Conservation (phyloP, 1,140 invertebrate species). For the Lucilia sericata region DNA sequence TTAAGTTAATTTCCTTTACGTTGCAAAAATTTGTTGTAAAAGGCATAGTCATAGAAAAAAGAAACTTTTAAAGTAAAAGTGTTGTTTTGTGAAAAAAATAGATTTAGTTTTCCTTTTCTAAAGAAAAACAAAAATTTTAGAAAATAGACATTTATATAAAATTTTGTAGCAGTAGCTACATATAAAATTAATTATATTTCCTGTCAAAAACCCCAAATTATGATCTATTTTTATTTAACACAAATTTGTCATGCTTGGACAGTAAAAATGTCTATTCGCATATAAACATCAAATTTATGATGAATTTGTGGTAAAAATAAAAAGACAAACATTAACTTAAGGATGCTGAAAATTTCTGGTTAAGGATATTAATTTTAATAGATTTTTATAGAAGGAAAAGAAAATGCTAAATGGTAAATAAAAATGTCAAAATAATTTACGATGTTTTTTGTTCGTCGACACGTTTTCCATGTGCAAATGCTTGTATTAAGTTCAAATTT, state of each 20-base stretch:
- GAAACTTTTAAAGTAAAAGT: too few relatives aligned
- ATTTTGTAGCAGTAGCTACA: too few relatives aligned
- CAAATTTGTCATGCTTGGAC: constrained; percentile 11
- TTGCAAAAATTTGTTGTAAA: constrained; percentile 16
- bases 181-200: too few relatives aligned
- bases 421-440: constrained; percentile 10
- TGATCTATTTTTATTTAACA: background rate
- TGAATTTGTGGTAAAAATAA: background rate
- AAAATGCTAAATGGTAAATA: background rate
- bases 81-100: too few relatives aligned
- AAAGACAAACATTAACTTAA: background rate
- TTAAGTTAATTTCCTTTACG: constrained; percentile 27
- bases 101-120: too few relatives aligned
- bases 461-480: background rate
- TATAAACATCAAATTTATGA: constrained; percentile 17
- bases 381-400: background rate
- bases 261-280: background rate
- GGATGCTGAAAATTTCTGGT: constrained; percentile 9
- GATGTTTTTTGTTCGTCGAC: background rate
- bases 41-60: background rate
- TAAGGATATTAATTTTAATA: constrained; percentile 25
- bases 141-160: too few relatives aligned
- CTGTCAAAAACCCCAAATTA: background rate
- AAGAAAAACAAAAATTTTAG: too few relatives aligned
- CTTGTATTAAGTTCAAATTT: background rate